Base-by-base conservation (phyloP, 2,113 vertebrate species). In the Elanus axillaris region DNA sequence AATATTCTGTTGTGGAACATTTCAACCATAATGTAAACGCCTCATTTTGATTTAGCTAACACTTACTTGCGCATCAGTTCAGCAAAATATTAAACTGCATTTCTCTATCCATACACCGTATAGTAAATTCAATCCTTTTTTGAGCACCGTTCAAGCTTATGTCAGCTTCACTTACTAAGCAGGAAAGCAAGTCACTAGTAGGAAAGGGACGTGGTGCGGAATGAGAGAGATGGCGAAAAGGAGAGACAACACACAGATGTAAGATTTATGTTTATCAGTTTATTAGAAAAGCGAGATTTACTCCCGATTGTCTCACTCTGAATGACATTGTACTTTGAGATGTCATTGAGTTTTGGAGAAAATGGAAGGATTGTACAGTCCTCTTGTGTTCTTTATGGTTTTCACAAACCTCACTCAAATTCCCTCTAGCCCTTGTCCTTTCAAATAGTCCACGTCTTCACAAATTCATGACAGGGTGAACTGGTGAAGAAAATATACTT, bases 401-500 rank as follows among this genome's bases (percentile, higher is more conserved):
- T 93, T 82, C 47, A 68, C 50, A 83, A 93, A 42, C 21, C 10
- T 67, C 11, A 27, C 13, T 92, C 18, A 90, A 91, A 69, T 80
- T 59, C 42, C 56, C 47, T 86, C 34, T 82, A 83, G 62, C 16
- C 71, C 53, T 86, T 96, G 64, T 76, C 62, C 71, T 93, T 93
- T 91, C 74, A 94, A 86, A 96, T 77, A 93, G 94, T 72, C 85
- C 72, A 91, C 4, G 0, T 56, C 45, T 71, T 94, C 92, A 64
- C 38, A 96, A 95, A 94, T 56, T 96, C 71, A 73, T 85, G 83
- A 67, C 62, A 97, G 73, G 71, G 36, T 85, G 42, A 78, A 94
- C 66, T 77, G 13, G 76, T 91, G 87, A 95, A 91, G 36, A 91
- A 90, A 96, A 93, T 86, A 88, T 31, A 75, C 34, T 95, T 95